These are phyloP conservation scores for Apteryx mantelli DNA, from an alignment of 2,113 vertebrate genomes.

Conservation along the genomic window DNA sequence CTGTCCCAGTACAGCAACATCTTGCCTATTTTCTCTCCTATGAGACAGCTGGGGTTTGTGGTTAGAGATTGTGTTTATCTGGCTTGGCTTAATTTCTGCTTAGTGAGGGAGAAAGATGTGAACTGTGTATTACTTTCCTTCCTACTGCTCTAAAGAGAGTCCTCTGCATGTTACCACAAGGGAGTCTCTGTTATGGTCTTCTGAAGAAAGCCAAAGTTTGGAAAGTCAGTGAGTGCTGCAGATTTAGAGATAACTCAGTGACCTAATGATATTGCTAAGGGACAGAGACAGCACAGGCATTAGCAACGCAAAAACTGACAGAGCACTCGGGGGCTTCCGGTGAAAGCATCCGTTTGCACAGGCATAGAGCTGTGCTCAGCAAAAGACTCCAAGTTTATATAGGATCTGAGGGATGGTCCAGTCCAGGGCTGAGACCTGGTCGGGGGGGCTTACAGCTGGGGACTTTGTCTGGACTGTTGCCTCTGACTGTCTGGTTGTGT, in stretches of 20 bases:
- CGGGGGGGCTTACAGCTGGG: neutral
- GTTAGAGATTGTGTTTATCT: neutral
- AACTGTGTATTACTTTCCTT: neutral
- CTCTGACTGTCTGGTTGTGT: neutral
- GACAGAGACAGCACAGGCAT: neutral
- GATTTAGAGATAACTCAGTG: neutral
- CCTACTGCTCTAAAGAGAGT: neutral
- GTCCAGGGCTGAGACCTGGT: neutral
- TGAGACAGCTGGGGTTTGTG: neutral
- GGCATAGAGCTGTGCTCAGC: neutral
- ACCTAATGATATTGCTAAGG: neutral
- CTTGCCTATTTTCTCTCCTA: neutral
- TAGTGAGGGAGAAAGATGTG: neutral
- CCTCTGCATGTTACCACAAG: neutral
- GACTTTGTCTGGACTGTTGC: neutral
- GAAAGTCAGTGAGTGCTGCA: accelerated
- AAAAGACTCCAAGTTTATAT: neutral
- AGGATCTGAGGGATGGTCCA: neutral
- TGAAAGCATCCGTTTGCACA: neutral
- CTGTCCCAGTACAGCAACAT: neutral
- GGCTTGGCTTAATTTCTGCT: neutral
- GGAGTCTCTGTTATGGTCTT: neutral
- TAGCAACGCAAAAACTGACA: neutral
- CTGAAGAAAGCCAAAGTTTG: neutral
- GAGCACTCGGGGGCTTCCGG: neutral